Percentiles rank a stretch among this genome's conserved stretches.
Conservation (phyloP, 2,888 invertebrate species). For the Sarcophaga carnaria region DNA sequence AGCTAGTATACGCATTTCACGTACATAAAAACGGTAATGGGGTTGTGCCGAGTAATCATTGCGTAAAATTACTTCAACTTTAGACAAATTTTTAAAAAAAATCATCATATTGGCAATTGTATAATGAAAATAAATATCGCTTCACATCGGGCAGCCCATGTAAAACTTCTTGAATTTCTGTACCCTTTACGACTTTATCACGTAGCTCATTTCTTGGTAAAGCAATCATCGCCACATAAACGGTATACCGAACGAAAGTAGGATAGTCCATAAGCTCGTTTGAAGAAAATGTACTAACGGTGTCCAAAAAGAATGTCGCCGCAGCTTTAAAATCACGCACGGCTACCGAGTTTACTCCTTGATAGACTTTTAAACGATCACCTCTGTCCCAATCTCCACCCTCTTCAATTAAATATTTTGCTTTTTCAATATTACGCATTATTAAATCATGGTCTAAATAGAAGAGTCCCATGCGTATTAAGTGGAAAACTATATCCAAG, state of each 20-base stretch:
- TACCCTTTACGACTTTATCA: conserved; percentile 90
- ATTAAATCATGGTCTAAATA: conserved; percentile 94
- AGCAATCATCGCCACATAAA: conserved; percentile 91
- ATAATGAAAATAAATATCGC: conserved; percentile 90
- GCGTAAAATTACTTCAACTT: conserved; percentile 92
- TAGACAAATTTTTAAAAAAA: conserved; percentile 89
- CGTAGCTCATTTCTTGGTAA: conserved; percentile 90
- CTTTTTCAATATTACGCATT: conserved; percentile 92
- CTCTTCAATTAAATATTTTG: conserved; percentile 95
- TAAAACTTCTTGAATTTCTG: conserved; percentile 92
- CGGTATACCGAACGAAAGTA: conserved; percentile 91
- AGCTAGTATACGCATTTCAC: conserved; percentile 98
- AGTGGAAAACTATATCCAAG: conserved; percentile 92
- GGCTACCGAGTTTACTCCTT: conserved; percentile 97
- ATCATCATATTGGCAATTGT: conserved; percentile 96
- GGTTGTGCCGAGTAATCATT: conserved; percentile 95
- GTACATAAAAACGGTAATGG: conserved; percentile 97
- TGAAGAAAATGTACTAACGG: conserved; percentile 99
- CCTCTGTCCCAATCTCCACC: conserved; percentile 99
- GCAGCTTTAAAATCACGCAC: conserved; percentile 98
- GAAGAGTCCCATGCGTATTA: conserved; percentile 93
- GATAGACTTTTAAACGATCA: conserved; percentile 98
- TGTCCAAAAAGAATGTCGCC: conserved; percentile 97
- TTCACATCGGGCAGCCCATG: conserved; percentile 87
- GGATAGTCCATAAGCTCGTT: conserved; percentile 99